Evolutionary conservation across 1,140 invertebrate genomes (phyloP), one percentile per base, ranked within the genome.

Genomic region (Linepithema humile): DNA sequence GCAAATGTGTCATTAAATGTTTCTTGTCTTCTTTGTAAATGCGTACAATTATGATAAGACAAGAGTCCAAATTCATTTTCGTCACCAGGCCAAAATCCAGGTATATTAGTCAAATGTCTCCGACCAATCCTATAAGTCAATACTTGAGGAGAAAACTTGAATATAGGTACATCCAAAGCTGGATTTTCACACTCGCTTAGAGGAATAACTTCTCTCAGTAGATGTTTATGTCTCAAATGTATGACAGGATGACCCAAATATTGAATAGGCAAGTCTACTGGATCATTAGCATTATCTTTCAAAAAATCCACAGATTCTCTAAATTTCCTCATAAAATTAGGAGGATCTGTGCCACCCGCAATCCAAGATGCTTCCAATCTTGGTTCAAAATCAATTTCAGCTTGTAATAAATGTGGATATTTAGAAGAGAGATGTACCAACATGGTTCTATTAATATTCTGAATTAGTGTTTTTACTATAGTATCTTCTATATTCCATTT

Each of bases 41-140:
- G 94, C 17, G 95, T 95, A 40, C 95, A 93, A 55, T 95, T 95
- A 89, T 98, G 96, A 90, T 96, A 97, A 17, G 97, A 97, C 10
- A 98, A 70, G 17, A 97, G 86, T 23, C 97, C 97, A 95, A 97
- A 98, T 93, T 97, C 96, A 92, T 95, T 95, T 45, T 92, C 88
- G 94, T 97, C 97, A 3, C 96, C 97, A 50, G 97, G 96, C 97
- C 97, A 98, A 93, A 96, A 97, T 53, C 97, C 97, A 91, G 97
- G 97, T 88, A 98, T 96, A 94, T 95, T 97, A 17, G 96, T 96
- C 5, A 96, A 96, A 93, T 96, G 96, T 89, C 95, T 94, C 84
- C 95, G 91, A 43, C 95, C 91, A 43, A 89, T 86, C 23, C 57
- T 83, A 85, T 96, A 96, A 57, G 96, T 96, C 59, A 96, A 85